Conservation (phyloP, 2,888 invertebrate species). For the Gasteruption jaculator region DNA sequence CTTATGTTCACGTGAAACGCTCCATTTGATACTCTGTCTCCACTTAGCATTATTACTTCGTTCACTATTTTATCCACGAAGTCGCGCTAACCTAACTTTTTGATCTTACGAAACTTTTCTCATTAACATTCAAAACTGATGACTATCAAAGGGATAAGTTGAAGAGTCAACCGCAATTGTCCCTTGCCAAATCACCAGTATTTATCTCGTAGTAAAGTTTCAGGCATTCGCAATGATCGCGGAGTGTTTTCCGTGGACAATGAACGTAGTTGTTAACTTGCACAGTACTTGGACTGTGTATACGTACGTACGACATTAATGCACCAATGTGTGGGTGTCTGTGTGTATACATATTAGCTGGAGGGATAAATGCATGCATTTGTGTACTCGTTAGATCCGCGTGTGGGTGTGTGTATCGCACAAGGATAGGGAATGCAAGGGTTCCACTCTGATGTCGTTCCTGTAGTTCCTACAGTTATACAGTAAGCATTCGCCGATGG, state of each 20-base stretch:
- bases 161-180: too few species aligned
- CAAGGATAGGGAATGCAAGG: conserved; percentile 29
- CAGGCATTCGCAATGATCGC: conserved; percentile 25
- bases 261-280: conserved; percentile 23
- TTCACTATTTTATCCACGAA: too few species aligned
- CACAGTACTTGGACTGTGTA: too few species aligned
- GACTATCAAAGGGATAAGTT: too few species aligned
- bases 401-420: conserved; percentile 21
- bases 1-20: too few species aligned
- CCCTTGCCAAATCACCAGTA: conserved; percentile 19
- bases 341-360: too few species aligned
- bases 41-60: too few species aligned
- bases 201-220: conserved; percentile 25
- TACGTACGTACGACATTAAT: too few species aligned
- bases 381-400: neutral
- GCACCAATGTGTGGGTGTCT: too few species aligned
- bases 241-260: conserved; percentile 23
- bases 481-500: too few species aligned
- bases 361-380: neutral
- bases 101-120: conserved; percentile 8
- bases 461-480: conserved; percentile 32
- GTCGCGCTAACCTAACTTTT: too few species aligned
- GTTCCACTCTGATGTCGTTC: conserved; percentile 35
- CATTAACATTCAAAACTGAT: neutral
- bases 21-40: too few species aligned